phyloP scores from a whole-genome alignment of 1,140 invertebrate species.

The Hypothenemus hampei region DNA sequence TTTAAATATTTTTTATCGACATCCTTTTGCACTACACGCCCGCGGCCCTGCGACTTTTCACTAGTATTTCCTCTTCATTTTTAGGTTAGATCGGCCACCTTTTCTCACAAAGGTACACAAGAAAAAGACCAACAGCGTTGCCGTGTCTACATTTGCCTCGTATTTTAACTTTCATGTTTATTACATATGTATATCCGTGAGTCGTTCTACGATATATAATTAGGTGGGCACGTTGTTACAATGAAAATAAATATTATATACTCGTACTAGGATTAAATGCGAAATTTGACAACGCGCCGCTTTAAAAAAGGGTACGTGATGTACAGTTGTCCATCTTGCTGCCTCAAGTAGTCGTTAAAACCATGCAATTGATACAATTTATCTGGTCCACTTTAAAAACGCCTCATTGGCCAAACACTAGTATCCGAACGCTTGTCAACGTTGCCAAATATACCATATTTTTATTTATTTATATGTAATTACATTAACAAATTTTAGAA shows the following conservation, averaged over 20 bases:
- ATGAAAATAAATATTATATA: neutral
- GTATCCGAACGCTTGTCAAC: no score
- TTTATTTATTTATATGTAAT: no score
- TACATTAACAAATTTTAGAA: no score
- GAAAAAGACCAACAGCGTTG: neutral
- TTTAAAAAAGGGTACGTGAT: slow-evolving; percentile 17
- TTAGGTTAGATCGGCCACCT: slow-evolving; percentile 11
- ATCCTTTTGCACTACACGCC: no score
- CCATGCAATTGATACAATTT: neutral
- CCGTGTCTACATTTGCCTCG: neutral
- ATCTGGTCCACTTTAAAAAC: slow-evolving; percentile 2
- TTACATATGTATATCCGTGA: neutral
- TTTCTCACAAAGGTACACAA: slow-evolving; percentile 1
- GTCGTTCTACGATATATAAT: neutral
- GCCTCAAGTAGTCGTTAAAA: neutral
- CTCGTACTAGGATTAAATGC: neutral
- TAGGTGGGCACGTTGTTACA: neutral
- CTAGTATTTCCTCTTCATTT: no score
- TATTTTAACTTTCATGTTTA: neutral
- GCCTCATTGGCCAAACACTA: neutral
- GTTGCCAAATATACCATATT: no score
- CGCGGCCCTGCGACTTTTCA: no score
- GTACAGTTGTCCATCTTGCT: slow-evolving; percentile 3
- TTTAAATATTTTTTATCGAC: no score
- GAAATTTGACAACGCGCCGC: neutral